Percentiles rank a stretch among this genome's conserved stretches.
phyloP scores from a whole-genome alignment of 2,113 vertebrate species.

The Anguilla rostrata region DNA sequence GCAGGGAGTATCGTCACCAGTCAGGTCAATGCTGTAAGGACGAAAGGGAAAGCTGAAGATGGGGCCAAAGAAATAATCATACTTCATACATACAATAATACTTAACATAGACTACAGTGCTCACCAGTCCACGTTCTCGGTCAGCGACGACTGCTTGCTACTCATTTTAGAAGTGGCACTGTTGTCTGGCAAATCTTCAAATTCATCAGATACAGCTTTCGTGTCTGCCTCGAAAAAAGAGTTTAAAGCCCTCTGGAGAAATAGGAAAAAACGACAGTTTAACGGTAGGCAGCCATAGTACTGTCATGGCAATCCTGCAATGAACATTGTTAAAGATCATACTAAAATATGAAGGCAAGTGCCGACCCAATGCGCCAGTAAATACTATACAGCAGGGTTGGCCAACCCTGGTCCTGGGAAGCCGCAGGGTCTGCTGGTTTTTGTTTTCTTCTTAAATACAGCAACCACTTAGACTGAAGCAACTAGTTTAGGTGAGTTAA shows the following conservation, averaged over 20 bases:
- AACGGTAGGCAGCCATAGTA: neutral
- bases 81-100: neutral
- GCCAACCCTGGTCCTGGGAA: too few species aligned
- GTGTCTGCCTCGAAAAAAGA: constrained; percentile 72
- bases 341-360: too few species aligned
- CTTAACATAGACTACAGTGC: neutral
- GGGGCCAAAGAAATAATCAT: neutral
- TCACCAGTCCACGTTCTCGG: constrained; percentile 44
- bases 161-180: constrained; percentile 23
- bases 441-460: too few species aligned
- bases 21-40: constrained; percentile 84
- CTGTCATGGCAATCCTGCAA: neutral
- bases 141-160: constrained; percentile 29
- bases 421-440: too few species aligned
- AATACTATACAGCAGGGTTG: too few species aligned
- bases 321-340: too few species aligned
- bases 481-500: too few species aligned
- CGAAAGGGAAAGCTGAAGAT: constrained; percentile 24
- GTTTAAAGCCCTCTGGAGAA: constrained; percentile 65
- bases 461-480: too few species aligned
- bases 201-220: constrained; percentile 63
- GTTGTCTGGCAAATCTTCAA: constrained; percentile 45
- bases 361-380: too few species aligned
- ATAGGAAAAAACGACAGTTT: neutral
- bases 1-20: constrained; percentile 67